Percentiles rank a stretch among this genome's conserved stretches.
Evolutionary conservation across 2,888 invertebrate species (phyloP).

Genomic region (Tenthredo livida): DNA sequence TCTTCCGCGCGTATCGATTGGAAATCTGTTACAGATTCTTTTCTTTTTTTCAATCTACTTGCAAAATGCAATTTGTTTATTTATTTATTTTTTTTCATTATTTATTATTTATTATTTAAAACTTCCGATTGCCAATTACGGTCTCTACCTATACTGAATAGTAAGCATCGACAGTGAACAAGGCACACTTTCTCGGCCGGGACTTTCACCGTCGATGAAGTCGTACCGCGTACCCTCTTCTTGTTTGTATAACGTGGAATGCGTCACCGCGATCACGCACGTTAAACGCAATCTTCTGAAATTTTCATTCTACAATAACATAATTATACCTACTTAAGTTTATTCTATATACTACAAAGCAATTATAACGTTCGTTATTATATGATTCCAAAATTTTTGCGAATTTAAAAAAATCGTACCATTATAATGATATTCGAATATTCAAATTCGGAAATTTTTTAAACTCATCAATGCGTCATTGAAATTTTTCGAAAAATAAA

Average conservation of each 20-base stretch:
- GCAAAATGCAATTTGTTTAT: not conserved
- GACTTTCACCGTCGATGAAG: constrained; percentile 78
- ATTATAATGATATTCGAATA: too few relatives aligned
- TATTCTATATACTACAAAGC: not conserved
- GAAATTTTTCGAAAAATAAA: too few relatives aligned
- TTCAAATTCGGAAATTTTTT: not conserved
- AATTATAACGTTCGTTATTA: too few relatives aligned
- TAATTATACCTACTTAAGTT: not conserved
- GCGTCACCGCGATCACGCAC: constrained; percentile 15
- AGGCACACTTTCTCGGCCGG: constrained; percentile 76
- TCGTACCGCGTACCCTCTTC: constrained; percentile 42
- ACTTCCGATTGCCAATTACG: constrained; percentile 8
- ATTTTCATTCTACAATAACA: not conserved
- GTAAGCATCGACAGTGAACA: constrained; percentile 72
- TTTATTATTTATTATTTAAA: not conserved
- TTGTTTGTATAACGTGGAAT: constrained; percentile 40
- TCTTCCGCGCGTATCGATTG: not conserved
- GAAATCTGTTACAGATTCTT: not conserved
- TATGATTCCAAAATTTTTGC: not conserved
- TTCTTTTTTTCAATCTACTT: not conserved
- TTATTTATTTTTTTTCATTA: not conserved
- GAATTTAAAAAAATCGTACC: not conserved
- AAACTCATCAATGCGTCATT: too few relatives aligned
- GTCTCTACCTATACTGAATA: not conserved
- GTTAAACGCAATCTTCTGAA: not conserved